phyloP scores from a whole-genome alignment of 1,140 invertebrate genomes.

The Drosophila melanogaster region DNA sequence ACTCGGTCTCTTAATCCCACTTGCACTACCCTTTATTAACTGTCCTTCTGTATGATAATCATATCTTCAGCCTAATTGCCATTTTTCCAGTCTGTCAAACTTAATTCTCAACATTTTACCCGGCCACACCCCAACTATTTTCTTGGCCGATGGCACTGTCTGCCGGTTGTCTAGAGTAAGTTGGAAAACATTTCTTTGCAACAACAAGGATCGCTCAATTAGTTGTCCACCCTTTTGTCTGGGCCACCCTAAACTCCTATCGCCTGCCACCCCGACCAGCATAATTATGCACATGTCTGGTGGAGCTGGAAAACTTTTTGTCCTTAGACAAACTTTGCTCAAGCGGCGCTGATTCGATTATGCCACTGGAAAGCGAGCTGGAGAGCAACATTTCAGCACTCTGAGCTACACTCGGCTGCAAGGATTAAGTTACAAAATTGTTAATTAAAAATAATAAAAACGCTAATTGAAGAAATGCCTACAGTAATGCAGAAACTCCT shows the following conservation, averaged over 20 bases:
- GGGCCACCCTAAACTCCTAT: background rate
- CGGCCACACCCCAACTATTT: slow-evolving; percentile 16
- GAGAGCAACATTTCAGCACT: slow-evolving; percentile 38
- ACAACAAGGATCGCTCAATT: slow-evolving; percentile 59
- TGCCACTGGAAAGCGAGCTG: slow-evolving; percentile 29
- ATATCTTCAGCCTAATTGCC: slow-evolving; percentile 56
- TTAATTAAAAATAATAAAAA: slow-evolving; percentile 83
- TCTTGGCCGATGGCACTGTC: slow-evolving; percentile 57
- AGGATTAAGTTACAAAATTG: slow-evolving; percentile 81
- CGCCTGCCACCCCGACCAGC: slow-evolving; percentile 34
- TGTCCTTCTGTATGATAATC: slow-evolving; percentile 48
- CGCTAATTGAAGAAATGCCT: slow-evolving; percentile 80
- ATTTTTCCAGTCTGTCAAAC: slow-evolving; percentile 72
- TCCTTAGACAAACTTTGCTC: slow-evolving; percentile 74
- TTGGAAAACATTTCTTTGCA: slow-evolving; percentile 54
- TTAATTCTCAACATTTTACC: slow-evolving; percentile 53
- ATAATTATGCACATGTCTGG: slow-evolving; percentile 79
- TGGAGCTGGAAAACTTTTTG: slow-evolving; percentile 45
- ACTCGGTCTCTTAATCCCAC: slow-evolving; percentile 27
- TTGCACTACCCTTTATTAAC: slow-evolving; percentile 36
- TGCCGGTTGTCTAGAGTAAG: slow-evolving; percentile 59
- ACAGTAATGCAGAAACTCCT: slow-evolving; percentile 36
- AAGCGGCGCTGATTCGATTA: slow-evolving; percentile 72
- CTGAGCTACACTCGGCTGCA: slow-evolving; percentile 26
- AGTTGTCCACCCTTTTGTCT: slow-evolving; percentile 61